phyloP scores from a whole-genome alignment of 2,888 invertebrate genomes.

The Stegana nigrithorax region DNA sequence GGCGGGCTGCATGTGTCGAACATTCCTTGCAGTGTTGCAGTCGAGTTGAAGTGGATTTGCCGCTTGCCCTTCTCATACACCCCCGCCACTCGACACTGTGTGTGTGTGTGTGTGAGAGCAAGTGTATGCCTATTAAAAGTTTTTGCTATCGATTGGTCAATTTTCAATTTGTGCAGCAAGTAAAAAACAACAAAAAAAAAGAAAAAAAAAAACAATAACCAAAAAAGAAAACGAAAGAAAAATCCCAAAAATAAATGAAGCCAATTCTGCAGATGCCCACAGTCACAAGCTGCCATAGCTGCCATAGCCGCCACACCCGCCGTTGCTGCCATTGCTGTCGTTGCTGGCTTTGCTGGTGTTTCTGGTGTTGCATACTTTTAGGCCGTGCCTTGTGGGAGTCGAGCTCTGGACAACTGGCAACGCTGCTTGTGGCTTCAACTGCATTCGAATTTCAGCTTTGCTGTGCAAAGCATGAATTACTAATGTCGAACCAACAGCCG shows the following conservation, averaged over 20 bases:
- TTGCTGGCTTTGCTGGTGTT: background rate
- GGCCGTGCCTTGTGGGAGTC: background rate
- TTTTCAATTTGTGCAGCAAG: slow-evolving; percentile 12
- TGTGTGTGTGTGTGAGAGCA: background rate
- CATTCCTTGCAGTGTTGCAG: background rate
- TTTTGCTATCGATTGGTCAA: slow-evolving; percentile 15
- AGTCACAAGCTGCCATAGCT: background rate
- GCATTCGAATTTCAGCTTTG: background rate
- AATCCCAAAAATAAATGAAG: background rate
- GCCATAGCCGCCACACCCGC: background rate
- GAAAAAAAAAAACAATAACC: background rate
- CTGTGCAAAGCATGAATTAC: background rate
- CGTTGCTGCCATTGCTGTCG: background rate
- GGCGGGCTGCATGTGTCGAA: no score
- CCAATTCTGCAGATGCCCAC: background rate
- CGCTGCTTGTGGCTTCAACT: background rate
- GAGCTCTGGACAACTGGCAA: background rate
- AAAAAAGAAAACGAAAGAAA: background rate
- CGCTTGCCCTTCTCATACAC: no score
- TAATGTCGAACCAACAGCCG: background rate
- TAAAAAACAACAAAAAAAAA: background rate
- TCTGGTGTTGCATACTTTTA: slow-evolving; percentile 14
- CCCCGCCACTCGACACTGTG: no score
- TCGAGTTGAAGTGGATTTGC: no score
- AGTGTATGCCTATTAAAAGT: no score